phyloP scores from a whole-genome alignment of 2,888 invertebrate species.

The Ennomos erosarius region DNA sequence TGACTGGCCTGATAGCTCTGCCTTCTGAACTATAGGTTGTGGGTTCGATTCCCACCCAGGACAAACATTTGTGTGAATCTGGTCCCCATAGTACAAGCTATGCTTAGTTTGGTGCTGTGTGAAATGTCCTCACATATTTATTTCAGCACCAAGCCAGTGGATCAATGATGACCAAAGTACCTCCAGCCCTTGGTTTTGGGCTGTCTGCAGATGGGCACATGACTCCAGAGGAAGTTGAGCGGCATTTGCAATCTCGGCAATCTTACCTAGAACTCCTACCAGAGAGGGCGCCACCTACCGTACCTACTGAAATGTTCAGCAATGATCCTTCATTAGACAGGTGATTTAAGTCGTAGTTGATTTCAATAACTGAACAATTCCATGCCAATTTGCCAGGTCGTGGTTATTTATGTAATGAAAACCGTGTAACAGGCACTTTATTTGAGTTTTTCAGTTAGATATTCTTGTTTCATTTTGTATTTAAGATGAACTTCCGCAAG shows the following conservation, averaged over 20 bases:
- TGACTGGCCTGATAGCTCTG: too few relatives aligned
- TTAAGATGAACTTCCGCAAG: too few relatives aligned
- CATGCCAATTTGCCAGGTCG: too few relatives aligned
- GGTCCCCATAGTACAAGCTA: too few relatives aligned
- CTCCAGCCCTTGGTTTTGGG: slow-evolving; percentile 79
- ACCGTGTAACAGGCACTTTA: background rate
- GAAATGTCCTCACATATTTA: too few relatives aligned
- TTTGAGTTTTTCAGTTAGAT: background rate
- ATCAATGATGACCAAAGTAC: slow-evolving; percentile 80
- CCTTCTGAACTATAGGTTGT: too few relatives aligned
- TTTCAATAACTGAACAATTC: too few relatives aligned
- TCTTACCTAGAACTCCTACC: slow-evolving; percentile 92
- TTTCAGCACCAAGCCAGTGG: slow-evolving; percentile 81
- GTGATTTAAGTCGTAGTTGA: slow-evolving; percentile 49
- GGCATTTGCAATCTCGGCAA: slow-evolving; percentile 94
- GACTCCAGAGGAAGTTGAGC: slow-evolving; percentile 96
- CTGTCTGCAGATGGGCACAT: slow-evolving; percentile 90
- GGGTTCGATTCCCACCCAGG: too few relatives aligned
- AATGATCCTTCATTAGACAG: slow-evolving; percentile 96
- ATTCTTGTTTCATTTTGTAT: too few relatives aligned
- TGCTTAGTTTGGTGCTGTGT: too few relatives aligned
- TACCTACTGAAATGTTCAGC: slow-evolving; percentile 97
- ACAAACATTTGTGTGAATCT: too few relatives aligned
- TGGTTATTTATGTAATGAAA: too few relatives aligned
- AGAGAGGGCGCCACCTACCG: slow-evolving; percentile 94